phyloP scores from a whole-genome alignment of 1,140 invertebrate species.

The Wasmannia auropunctata region DNA sequence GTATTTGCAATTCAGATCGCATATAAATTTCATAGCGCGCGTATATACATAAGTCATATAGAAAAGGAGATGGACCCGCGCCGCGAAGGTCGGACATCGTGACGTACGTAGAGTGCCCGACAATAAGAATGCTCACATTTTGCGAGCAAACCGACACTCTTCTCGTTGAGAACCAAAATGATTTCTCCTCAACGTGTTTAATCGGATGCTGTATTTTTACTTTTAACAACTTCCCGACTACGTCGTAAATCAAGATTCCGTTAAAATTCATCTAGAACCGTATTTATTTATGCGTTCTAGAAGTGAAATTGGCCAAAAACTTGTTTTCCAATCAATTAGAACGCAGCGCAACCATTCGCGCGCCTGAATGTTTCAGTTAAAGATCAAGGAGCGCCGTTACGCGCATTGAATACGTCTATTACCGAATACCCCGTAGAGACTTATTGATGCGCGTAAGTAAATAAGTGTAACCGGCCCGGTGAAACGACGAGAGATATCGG shows the following conservation, averaged over 20 bases:
- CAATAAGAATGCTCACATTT: neutral
- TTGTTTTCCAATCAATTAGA: neutral
- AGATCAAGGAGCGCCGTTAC: neutral
- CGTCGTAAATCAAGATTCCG: neutral
- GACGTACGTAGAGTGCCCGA: neutral
- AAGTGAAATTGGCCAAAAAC: neutral
- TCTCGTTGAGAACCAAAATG: neutral
- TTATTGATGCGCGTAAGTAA: constrained; percentile 4
- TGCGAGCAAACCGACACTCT: neutral
- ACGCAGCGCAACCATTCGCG: too few species aligned
- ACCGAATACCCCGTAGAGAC: neutral
- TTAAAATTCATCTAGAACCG: neutral
- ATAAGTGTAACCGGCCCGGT: constrained; percentile 16
- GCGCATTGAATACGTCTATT: neutral
- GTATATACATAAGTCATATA: constrained; percentile 45
- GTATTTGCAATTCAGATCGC: constrained; percentile 58
- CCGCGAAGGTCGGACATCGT: neutral
- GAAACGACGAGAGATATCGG: constrained; percentile 12
- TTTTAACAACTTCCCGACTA: neutral
- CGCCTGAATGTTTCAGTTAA: neutral
- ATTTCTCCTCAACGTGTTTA: neutral
- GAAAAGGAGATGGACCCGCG: neutral
- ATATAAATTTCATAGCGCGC: constrained; percentile 57
- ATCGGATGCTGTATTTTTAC: neutral
- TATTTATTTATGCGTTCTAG: neutral